Percentiles rank a stretch among this genome's conserved stretches.
These are phyloP conservation scores for Amniataba percoides DNA, from an alignment of 2,797 vertebrate genomes.

Conservation along the genomic window DNA sequence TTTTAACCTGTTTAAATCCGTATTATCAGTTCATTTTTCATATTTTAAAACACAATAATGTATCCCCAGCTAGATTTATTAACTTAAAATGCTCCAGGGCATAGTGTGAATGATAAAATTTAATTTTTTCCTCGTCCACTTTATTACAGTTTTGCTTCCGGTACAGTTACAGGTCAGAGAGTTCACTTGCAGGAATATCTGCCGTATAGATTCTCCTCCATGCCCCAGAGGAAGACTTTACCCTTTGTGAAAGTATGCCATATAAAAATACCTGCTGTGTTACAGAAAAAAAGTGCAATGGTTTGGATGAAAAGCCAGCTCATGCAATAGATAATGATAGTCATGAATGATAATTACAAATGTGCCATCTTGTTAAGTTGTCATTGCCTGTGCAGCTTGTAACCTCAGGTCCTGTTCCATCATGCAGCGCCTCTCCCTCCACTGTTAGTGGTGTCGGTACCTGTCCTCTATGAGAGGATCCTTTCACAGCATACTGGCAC, in stretches of 20 bases:
- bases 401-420: slow-evolving; percentile 75
- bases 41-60: not conserved
- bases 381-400: slow-evolving; percentile 71
- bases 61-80: not conserved
- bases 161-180: slow-evolving; percentile 48
- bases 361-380: slow-evolving; percentile 83
- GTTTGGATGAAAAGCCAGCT: slow-evolving; percentile 72
- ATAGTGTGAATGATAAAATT: not conserved
- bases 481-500: slow-evolving; percentile 60
- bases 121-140: not conserved
- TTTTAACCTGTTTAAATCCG: not conserved
- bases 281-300: slow-evolving; percentile 54
- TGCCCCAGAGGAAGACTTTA: slow-evolving; percentile 55
- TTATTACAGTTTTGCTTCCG: slow-evolving; percentile 13
- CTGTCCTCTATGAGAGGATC: slow-evolving; percentile 68
- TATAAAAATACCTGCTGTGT: slow-evolving; percentile 77
- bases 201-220: slow-evolving; percentile 22
- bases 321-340: slow-evolving; percentile 82
- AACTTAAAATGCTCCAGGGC: not conserved
- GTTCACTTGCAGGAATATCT: slow-evolving; percentile 58
- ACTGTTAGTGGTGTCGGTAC: slow-evolving; percentile 52
- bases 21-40: not conserved
- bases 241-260: slow-evolving; percentile 56
- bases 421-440: slow-evolving; percentile 61
- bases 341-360: slow-evolving; percentile 85